These are phyloP conservation scores for Anabas testudineus DNA, from an alignment of 2,797 vertebrate genomes.

Conservation along the genomic window DNA sequence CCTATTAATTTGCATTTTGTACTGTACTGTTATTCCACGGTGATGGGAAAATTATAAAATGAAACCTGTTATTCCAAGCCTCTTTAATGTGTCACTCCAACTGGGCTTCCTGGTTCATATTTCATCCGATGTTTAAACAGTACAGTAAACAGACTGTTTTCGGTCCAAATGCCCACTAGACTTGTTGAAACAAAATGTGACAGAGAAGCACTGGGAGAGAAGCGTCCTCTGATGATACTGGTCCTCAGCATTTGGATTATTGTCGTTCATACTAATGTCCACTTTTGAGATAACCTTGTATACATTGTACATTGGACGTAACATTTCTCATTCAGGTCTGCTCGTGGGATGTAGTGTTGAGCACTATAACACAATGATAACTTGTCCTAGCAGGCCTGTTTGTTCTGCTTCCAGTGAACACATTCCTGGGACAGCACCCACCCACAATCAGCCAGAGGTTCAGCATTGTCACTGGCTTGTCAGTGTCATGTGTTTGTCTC, in stretches of 20 bases:
- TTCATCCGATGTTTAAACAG: not conserved
- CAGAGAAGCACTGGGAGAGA: not conserved
- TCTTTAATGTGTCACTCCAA: not conserved
- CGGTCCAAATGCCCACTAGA: too few relatives aligned
- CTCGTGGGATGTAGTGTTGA: not conserved
- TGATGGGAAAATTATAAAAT: not conserved
- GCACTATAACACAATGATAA: not conserved
- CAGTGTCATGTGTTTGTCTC: conserved; percentile 6
- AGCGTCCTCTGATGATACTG: not conserved
- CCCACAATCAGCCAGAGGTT: conserved; percentile 33
- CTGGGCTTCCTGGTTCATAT: not conserved
- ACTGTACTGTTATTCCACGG: too few relatives aligned
- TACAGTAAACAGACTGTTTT: not conserved
- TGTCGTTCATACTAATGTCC: not conserved
- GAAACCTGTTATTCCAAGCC: not conserved
- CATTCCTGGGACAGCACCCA: conserved; percentile 61
- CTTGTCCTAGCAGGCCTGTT: conserved; percentile 59
- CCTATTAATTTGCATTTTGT: not conserved
- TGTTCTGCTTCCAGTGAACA: conserved; percentile 34
- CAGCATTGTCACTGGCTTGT: conserved; percentile 5
- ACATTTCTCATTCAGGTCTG: not conserved
- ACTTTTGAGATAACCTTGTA: not conserved
- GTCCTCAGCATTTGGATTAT: not conserved
- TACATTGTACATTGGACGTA: not conserved
- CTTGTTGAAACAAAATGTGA: not conserved